A percentile compares a stretch with the other conserved stretches of the same genome.
These are phyloP conservation scores for Clytia hemisphaerica DNA, from an alignment of 30 jellyfish, hydroid and myxozoan species.

Conservation along the genomic window DNA sequence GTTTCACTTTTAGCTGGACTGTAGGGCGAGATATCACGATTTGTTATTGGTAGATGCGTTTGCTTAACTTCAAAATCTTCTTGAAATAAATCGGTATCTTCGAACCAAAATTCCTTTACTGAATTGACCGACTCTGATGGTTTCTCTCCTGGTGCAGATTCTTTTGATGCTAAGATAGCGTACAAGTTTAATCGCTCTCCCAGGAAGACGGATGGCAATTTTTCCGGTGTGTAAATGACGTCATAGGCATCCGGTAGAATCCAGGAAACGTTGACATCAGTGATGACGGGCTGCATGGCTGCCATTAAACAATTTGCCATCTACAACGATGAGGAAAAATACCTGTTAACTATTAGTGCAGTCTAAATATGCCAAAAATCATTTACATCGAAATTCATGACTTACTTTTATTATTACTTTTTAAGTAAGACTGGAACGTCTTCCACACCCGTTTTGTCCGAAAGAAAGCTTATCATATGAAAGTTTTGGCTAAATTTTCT, in stretches of 20 bases:
- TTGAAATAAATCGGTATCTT: slow-evolving; percentile 28
- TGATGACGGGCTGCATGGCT: slow-evolving; percentile 76
- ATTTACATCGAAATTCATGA: too few species aligned
- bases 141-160: slow-evolving; percentile 45
- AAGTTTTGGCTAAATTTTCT: too few species aligned
- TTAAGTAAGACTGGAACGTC: too few species aligned
- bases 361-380: too few species aligned
- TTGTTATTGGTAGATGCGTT: too few species aligned
- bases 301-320: slow-evolving; percentile 41
- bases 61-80: slow-evolving; percentile 11
- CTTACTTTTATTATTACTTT: too few species aligned
- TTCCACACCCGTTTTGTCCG: too few species aligned
- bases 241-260: slow-evolving; percentile 95
- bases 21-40: too few species aligned
- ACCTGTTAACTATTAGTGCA: background rate
- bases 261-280: slow-evolving; percentile 91
- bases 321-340: slow-evolving; percentile 21
- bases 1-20: too few species aligned
- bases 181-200: slow-evolving; percentile 78
- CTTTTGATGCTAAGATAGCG: slow-evolving; percentile 82
- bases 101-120: slow-evolving; percentile 94
- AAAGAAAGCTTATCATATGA: too few species aligned
- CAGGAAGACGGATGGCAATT: slow-evolving; percentile 52
- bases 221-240: slow-evolving; percentile 96
- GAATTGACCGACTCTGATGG: slow-evolving; percentile 71